Evolutionary conservation across 2,113 vertebrate species (phyloP), one percentile per base, ranked within the genome.

Genomic region (Leucosticte australis): DNA sequence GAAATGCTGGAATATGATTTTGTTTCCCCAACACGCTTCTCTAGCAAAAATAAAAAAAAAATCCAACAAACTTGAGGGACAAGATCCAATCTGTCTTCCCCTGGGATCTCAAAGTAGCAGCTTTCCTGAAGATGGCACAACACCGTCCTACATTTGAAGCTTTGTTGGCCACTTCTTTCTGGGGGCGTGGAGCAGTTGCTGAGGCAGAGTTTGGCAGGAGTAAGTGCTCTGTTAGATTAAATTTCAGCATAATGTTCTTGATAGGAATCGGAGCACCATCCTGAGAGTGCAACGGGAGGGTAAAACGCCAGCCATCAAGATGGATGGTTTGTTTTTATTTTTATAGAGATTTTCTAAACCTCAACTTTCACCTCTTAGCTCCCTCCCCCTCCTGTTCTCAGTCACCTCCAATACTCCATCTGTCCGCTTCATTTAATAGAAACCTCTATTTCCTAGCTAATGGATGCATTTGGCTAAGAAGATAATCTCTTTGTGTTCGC

Each of bases 321-420:
- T 15, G 63, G 95, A 98, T 97, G 97, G 97, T 92, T 98, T 98
- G 97, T 98, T 98, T 98, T 97, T 97, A 97, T 98, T 98, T 98
- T 98, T 97, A 98, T 90, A 96, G 97, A 96, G 97, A 97, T 97
- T 98, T 97, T 98, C 97, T 97, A 97, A 98, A 97, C 93, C 95
- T 98, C 97, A 96, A 95, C 97, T 97, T 97, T 98, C 96, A 97
- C 97, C 97, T 91, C 87, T 92, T 64, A 70, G 62, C 91, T 52
- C 93, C 92, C 89, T 95, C 89, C 71, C 33, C n/a, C 91, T 92
- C 76, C 53, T 35, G 82, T 96, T 96, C 88, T 91, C 82, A 67
- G 96, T 94, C 91, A 96, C 94, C 90, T 98, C 90, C 95, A 92
- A 95, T 78, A 92, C 89, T 87, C 42, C 87, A 96, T 94, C n/a